A percentile compares a stretch with the other conserved stretches of the same genome.
Evolutionary conservation across 2,113 vertebrate genomes (phyloP).

Genomic region (Tachysurus vachellii): DNA sequence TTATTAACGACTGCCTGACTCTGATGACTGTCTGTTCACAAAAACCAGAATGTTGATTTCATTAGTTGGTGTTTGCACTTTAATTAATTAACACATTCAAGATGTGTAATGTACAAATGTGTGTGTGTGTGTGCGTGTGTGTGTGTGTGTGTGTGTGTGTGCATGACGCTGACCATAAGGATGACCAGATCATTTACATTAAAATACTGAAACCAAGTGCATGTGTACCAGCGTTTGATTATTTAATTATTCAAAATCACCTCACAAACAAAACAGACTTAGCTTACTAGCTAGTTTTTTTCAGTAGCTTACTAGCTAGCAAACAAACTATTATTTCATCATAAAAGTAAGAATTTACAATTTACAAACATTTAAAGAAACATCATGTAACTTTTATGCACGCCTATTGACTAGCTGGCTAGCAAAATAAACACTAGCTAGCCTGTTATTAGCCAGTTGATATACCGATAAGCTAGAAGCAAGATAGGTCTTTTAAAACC

Average conservation of each 20-base stretch:
- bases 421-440: background rate
- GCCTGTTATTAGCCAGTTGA: background rate
- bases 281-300: background rate
- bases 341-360: background rate
- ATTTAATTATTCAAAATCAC: background rate
- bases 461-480: background rate
- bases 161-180: slow-evolving; percentile 56
- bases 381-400: background rate
- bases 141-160: background rate
- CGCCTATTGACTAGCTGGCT: background rate
- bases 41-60: slow-evolving; percentile 53
- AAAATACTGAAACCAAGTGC: slow-evolving; percentile 47
- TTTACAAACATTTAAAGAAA: background rate
- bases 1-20: slow-evolving; percentile 44
- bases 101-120: slow-evolving; percentile 61
- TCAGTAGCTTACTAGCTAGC: background rate
- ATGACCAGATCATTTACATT: slow-evolving; percentile 61
- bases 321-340: background rate
- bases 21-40: slow-evolving; percentile 36
- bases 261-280: background rate
- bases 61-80: slow-evolving; percentile 71
- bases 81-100: slow-evolving; percentile 60
- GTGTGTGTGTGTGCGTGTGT: slow-evolving; percentile 2
- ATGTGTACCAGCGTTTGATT: slow-evolving; percentile 21
- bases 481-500: background rate